Conservation (phyloP, 2,797 vertebrate species). For the Tachyglossus aculeatus region DNA sequence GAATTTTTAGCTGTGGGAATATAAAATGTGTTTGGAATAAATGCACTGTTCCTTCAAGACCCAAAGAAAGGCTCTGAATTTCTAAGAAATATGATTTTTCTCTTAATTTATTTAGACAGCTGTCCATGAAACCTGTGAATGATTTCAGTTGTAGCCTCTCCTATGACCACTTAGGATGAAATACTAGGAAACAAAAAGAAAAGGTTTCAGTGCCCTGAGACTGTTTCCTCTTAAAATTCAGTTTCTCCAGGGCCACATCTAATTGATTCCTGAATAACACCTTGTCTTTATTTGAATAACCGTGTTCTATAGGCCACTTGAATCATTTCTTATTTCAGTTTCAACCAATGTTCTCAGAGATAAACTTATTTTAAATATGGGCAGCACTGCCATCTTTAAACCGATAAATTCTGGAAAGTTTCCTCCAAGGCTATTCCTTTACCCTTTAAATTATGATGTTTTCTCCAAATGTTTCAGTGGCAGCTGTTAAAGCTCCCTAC, state of each 20-base stretch:
- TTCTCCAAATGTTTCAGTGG: too few relatives aligned
- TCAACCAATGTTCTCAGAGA: conserved; percentile 23
- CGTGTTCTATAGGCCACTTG: conserved; percentile 25
- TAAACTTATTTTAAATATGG: not conserved
- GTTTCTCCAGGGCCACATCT: conserved; percentile 31
- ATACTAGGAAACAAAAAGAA: conserved; percentile 12
- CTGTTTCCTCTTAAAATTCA: conserved; percentile 22
- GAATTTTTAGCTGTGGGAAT: not conserved
- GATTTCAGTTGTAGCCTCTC: conserved; percentile 29
- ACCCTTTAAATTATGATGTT: not conserved
- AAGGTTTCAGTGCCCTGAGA: conserved; percentile 18
- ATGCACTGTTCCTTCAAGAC: not conserved
- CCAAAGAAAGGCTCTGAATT: not conserved
- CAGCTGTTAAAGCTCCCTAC: too few relatives aligned
- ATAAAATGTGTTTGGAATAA: not conserved
- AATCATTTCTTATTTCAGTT: conserved; percentile 33
- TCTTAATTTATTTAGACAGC: not conserved
- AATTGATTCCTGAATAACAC: conserved; percentile 29
- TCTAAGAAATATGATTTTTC: not conserved
- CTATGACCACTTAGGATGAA: conserved; percentile 14
- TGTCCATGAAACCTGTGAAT: conserved; percentile 14
- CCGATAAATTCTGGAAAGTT: not conserved
- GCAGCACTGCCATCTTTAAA: conserved; percentile 31
- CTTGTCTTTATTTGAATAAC: conserved; percentile 26
- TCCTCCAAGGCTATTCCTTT: not conserved